Percentiles rank a stretch among this genome's conserved stretches.
phyloP scores from a whole-genome alignment of 2,797 vertebrate genomes.

The Molossus molossus region DNA sequence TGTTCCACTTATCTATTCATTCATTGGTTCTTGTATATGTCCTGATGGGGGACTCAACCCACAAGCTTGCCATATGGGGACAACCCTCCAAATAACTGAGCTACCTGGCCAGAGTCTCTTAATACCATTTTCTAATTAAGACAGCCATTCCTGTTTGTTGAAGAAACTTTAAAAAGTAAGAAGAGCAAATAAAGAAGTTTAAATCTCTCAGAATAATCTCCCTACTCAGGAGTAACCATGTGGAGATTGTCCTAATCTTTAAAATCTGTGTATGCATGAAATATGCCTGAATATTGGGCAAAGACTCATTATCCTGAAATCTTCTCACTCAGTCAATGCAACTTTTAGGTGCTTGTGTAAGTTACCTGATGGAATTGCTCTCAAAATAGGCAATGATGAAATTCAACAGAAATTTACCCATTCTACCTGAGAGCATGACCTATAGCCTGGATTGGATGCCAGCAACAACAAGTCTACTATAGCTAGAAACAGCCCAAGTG shows the following conservation, averaged over 20 bases:
- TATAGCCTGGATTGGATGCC: background rate
- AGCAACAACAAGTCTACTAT: background rate
- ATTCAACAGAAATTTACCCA: conserved; percentile 22
- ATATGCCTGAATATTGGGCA: conserved; percentile 33
- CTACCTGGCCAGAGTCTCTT: background rate
- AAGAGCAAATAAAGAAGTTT: background rate
- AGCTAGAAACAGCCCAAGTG: too few species aligned
- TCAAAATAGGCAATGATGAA: background rate
- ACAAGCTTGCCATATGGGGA: background rate
- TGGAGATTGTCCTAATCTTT: background rate
- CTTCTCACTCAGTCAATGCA: background rate
- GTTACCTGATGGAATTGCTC: background rate
- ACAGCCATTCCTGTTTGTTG: background rate
- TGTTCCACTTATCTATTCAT: background rate
- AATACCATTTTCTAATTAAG: background rate
- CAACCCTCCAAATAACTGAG: background rate
- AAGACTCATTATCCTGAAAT: conserved; percentile 43
- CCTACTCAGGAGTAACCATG: background rate
- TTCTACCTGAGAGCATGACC: background rate
- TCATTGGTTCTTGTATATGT: background rate
- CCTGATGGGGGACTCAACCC: background rate
- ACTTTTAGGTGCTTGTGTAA: background rate
- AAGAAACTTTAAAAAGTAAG: conserved; percentile 55
- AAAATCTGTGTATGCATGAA: background rate
- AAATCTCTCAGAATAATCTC: conserved; percentile 9